These are phyloP conservation scores for Drosophila nigromelanica DNA, from an alignment of 1,140 invertebrate genomes.

Conservation along the genomic window DNA sequence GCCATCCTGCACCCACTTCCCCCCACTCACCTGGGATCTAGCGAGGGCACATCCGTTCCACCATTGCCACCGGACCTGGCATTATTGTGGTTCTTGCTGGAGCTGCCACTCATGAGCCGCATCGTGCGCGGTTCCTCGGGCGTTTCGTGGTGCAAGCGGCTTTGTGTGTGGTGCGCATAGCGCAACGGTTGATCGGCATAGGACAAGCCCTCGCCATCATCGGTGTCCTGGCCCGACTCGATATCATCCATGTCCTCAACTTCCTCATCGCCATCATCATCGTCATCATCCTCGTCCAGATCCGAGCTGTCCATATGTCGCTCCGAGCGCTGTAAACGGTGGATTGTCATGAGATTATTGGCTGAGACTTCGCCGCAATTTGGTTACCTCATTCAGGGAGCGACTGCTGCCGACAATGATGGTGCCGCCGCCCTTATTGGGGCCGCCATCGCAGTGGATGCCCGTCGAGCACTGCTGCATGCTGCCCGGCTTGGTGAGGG, in stretches of 20 bases:
- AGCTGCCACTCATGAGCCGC: slow-evolving; percentile 58
- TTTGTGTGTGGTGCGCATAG: slow-evolving; percentile 72
- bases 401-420: slow-evolving; percentile 81
- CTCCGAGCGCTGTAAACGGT: slow-evolving; percentile 53
- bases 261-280: slow-evolving; percentile 59
- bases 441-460: slow-evolving; percentile 85
- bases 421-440: slow-evolving; percentile 63
- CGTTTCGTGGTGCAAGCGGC: slow-evolving; percentile 73
- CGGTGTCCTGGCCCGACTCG: slow-evolving; percentile 70
- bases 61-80: slow-evolving; percentile 11
- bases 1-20: no score
- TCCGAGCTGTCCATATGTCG: slow-evolving; percentile 69
- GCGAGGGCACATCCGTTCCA: slow-evolving; percentile 52
- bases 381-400: slow-evolving; percentile 61
- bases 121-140: slow-evolving; percentile 67
- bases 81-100: slow-evolving; percentile 58
- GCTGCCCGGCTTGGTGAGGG: slow-evolving; percentile 85
- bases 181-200: slow-evolving; percentile 73
- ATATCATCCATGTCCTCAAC: slow-evolving; percentile 64
- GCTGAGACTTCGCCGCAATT: not conserved
- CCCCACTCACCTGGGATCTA: slow-evolving; percentile 74
- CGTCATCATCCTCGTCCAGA: slow-evolving; percentile 65
- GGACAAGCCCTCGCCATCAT: slow-evolving; percentile 62
- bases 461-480: slow-evolving; percentile 88
- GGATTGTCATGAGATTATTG: not conserved